phyloP scores from a whole-genome alignment of 2,113 vertebrate genomes.

The Melanerpes aurifrons region DNA sequence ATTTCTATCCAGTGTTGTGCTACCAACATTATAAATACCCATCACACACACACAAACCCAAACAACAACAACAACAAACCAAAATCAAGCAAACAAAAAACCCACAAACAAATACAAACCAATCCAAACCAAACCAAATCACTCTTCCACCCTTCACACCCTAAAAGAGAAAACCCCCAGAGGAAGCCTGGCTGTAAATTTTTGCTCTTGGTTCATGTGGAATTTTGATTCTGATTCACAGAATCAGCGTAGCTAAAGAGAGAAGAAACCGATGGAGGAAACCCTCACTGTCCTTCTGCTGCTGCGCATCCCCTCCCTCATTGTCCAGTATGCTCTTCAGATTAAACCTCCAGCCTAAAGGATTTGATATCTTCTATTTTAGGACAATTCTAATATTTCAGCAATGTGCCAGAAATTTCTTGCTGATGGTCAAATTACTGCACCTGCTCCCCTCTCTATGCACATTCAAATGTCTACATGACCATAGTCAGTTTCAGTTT shows the following conservation, averaged over 20 bases:
- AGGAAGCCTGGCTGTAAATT: not conserved
- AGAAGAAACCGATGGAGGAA: not conserved
- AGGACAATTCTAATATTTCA: not conserved
- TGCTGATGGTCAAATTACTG: not conserved
- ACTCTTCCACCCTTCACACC: not conserved
- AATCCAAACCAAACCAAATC: not conserved
- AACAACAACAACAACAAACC: not conserved
- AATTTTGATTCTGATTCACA: not conserved
- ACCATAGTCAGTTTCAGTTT: not conserved
- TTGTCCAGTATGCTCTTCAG: rapidly evolving
- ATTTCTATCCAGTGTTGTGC: not conserved
- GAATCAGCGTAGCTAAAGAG: not conserved
- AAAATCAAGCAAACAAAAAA: not conserved
- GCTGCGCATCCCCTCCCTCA: not conserved
- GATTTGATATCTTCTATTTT: not conserved
- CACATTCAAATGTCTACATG: too few relatives aligned
- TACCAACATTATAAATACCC: not conserved
- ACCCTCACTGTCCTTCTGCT: not conserved
- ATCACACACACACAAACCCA: not conserved
- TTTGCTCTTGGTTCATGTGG: not conserved
- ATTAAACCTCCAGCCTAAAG: not conserved
- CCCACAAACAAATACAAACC: too few relatives aligned
- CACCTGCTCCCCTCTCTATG: not conserved
- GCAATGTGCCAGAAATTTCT: not conserved
- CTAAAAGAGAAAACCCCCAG: not conserved